Evolutionary conservation across 1,140 invertebrate species (phyloP).

Genomic region (Dinoponera quadriceps): DNA sequence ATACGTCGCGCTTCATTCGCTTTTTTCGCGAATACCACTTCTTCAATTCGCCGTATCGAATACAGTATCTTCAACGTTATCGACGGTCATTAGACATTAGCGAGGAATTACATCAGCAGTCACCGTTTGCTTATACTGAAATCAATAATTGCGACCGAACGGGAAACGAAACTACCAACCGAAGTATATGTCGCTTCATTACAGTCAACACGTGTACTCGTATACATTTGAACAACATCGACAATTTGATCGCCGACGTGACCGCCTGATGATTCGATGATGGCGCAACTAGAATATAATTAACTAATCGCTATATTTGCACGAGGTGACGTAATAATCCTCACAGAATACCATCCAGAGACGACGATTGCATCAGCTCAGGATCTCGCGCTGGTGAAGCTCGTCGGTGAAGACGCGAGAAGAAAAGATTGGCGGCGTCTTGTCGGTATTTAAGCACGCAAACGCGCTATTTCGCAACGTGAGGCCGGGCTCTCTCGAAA

Average conservation of each 20-base stretch:
- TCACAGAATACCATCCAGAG: background rate
- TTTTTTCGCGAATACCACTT: background rate
- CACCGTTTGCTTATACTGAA: background rate
- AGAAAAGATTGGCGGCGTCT: background rate
- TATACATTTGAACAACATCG: background rate
- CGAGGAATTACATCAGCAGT: background rate
- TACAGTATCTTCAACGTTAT: background rate
- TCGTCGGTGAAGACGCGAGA: background rate
- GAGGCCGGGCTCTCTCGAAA: background rate
- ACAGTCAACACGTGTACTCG: background rate
- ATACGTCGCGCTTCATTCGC: slow-evolving; percentile 2
- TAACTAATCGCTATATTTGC: slow-evolving; percentile 8
- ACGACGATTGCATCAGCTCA: too few relatives aligned
- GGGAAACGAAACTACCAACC: background rate
- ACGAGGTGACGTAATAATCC: background rate
- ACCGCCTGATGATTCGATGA: too few relatives aligned
- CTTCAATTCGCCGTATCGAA: background rate
- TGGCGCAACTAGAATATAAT: background rate
- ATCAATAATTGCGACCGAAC: background rate
- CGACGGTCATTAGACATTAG: background rate
- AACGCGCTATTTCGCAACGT: slow-evolving; percentile 14
- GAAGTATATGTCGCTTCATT: background rate
- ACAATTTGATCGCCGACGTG: too few relatives aligned
- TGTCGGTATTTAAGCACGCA: background rate
- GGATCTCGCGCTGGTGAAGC: background rate